Base-by-base conservation (phyloP, 2,113 vertebrate species). In the Tyto alba region DNA sequence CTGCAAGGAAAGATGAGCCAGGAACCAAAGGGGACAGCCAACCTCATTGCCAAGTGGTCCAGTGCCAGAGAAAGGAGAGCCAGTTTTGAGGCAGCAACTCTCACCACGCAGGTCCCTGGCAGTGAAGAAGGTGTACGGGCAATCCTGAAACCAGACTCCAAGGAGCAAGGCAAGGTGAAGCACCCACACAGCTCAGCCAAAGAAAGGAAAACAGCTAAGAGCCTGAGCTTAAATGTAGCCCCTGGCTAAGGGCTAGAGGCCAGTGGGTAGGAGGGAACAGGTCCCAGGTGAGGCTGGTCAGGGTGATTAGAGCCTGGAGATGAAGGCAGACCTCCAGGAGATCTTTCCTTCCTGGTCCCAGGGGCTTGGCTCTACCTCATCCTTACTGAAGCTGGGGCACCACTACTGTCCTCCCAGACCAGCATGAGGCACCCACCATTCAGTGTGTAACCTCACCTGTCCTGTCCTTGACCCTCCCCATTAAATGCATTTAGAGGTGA, bases 181-280 rank as follows among this genome's bases (percentile, higher is more conserved):
- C 40, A 73, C 23, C 9, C 22, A 12, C 27, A 55, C 3, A 62
- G 7, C 4, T 17, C 17, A 74, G 4, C 3, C 22, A 22, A 26
- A 0, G 3, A 0, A 43, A 86, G 1, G 1, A 3, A 8, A 0
- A 7, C 0, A 0, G 1, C 0, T 0, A 10, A 43, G 13, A 66
- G 7, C 36, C 52, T 57, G 72, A 83, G 17, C n/a, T 78, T 50
- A 71, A 78, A 74, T 32, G 9, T 62, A 76, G 48, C 12, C 11
- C 63, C 27, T 3, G 18, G 11, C 5, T 3, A 20, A 56, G 53
- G 43, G 83, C 27, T 82, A 38, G 10, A 75, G 19, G 18, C n/a
- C 11, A 1, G 34, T 38, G 36, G 21, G 47, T 63, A 11, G 16
- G 47, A 48, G 69, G 12, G 16, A 75, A 21, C 34, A 57, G 29